Evolutionary conservation across 2,797 vertebrate species (phyloP), one percentile per base, ranked within the genome.

Genomic region (Moxostoma hubbsi): DNA sequence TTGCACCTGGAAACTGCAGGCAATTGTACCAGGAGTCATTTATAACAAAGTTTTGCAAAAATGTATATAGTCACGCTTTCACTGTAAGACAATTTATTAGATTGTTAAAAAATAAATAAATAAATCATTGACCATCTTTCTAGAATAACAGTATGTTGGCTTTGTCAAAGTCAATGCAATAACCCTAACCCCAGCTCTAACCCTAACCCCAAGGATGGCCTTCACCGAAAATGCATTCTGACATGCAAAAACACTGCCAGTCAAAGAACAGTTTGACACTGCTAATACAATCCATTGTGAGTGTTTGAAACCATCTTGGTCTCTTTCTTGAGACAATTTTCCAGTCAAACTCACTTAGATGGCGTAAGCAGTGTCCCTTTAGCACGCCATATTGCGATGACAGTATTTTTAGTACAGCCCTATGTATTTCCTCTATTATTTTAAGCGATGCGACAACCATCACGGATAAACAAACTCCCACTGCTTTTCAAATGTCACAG

Each of bases 181-280:
- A 36, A 36, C n/a, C n/a, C n/a, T n/a, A n/a, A n/a, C n/a, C 45
- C 18, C 16, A 49, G 47, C 15, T 69, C 73, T 77, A 11, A 77
- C 7, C 13, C 65, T 49, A 68, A 77, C 54, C 63, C 53, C 36
- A 55, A 77, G 47, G 68, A 73, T 57, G 53, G 70, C 76, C 70
- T 70, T 83, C 79, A 36, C 15, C 43, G 5, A 74, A 85, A 79
- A 83, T 81, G 47, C 64, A 10, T 54, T 73, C 76, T 81, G 84
- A 81, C 81, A 57, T 79, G 64, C 79, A 85, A 79, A 81, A 83
- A 83, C 83, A 58, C 69, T 45, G 13, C 57, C 51, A 7, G 51
- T 36, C 51, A 36, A 55, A 61, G 63, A 46, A 62, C 70, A 68
- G 55, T 72, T 74, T 24, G 18, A 45, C 15, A 43, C 57, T 67